Evolutionary conservation across 1,140 invertebrate species (phyloP).

Genomic region (Cyclina sinensis): DNA sequence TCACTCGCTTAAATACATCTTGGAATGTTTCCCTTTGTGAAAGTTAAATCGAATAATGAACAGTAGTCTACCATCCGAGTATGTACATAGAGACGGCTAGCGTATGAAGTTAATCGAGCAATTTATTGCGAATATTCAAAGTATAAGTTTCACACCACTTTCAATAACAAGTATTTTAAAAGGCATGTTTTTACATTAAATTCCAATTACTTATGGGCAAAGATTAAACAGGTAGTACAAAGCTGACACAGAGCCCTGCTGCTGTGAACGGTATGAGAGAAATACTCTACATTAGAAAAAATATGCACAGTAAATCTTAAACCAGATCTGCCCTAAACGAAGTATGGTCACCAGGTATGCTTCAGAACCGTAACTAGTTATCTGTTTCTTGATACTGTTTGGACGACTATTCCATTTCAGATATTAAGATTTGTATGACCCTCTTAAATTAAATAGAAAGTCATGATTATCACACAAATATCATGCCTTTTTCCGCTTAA

Average conservation of each 20-base stretch:
- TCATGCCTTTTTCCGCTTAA: no score
- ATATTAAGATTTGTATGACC: no score
- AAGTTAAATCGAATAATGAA: not conserved
- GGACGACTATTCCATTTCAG: no score
- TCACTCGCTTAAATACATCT: slow-evolving; percentile 21
- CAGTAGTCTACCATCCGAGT: not conserved
- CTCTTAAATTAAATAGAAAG: no score
- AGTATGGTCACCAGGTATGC: no score
- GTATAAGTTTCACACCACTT: not conserved
- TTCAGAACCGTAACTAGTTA: no score
- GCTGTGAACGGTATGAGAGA: no score
- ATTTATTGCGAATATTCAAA: not conserved
- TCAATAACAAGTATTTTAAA: not conserved
- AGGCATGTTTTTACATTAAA: not conserved
- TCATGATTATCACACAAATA: no score
- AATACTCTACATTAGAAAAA: no score
- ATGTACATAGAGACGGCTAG: not conserved
- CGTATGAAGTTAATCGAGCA: not conserved
- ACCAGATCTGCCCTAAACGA: no score
- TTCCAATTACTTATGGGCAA: slow-evolving; percentile 14
- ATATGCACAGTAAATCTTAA: no score
- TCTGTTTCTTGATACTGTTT: no score
- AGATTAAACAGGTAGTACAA: not conserved
- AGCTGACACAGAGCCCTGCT: not conserved
- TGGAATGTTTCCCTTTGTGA: slow-evolving; percentile 1